These are phyloP conservation scores for Drosophila tristis DNA, from an alignment of 1,140 invertebrate species.

Conservation along the genomic window DNA sequence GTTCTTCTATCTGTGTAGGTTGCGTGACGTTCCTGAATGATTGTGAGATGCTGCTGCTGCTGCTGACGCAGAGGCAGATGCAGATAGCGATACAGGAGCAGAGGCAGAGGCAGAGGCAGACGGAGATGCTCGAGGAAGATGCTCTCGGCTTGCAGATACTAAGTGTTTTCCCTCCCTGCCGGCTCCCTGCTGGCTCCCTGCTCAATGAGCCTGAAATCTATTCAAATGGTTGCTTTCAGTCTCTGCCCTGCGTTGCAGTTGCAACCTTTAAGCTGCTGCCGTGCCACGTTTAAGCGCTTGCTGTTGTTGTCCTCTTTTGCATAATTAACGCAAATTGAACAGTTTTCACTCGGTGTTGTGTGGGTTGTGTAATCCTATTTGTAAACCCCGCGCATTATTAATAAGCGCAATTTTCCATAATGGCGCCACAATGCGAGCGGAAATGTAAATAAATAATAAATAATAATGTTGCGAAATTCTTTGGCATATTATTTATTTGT, in stretches of 20 bases:
- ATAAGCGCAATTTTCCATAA: conserved; percentile 62
- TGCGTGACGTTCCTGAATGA: conserved; percentile 21
- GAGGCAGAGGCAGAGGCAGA: too few species aligned
- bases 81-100: background rate
- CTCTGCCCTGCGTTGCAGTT: background rate
- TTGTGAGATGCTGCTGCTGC: conserved; percentile 14
- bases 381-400: conserved; percentile 68
- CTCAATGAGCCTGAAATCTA: conserved; percentile 61
- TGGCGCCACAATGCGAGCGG: conserved; percentile 50
- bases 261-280: conserved; percentile 33
- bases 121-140: conserved; percentile 13
- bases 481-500: conserved; percentile 25
- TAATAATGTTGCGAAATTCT: conserved; percentile 41
- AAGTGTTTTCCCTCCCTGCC: background rate
- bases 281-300: conserved; percentile 25
- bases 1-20: conserved; percentile 18
- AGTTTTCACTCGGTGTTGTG: too few species aligned
- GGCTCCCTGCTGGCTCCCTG: background rate
- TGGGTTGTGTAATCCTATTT: conserved; percentile 64
- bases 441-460: conserved; percentile 74
- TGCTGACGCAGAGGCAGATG: background rate
- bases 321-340: conserved; percentile 46
- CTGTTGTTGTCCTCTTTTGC: conserved; percentile 14
- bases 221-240: conserved; percentile 18
- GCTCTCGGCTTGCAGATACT: conserved; percentile 19